Percentiles rank a stretch among this genome's conserved stretches.
phyloP scores from a whole-genome alignment of 2,888 invertebrate species.

The Pimpla rufipes region DNA sequence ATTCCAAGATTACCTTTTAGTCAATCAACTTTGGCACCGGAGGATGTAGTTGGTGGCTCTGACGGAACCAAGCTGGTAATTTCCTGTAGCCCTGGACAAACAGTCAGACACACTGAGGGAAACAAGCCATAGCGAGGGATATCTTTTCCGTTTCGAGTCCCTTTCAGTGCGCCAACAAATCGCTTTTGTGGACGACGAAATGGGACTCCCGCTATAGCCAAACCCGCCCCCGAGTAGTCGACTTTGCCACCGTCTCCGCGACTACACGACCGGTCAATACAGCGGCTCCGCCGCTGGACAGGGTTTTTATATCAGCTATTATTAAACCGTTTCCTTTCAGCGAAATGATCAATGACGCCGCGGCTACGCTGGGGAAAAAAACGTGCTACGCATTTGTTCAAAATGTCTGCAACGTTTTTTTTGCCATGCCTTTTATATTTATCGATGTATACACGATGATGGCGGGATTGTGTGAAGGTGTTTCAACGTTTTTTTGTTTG shows the following conservation, averaged over 20 bases:
- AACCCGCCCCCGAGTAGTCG: background rate
- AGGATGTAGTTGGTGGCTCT: slow-evolving; percentile 30
- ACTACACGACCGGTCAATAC: slow-evolving; percentile 38
- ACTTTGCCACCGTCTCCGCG: slow-evolving; percentile 17
- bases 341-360: background rate
- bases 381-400: background rate
- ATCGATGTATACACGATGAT: too few relatives aligned
- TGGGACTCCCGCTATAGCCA: slow-evolving; percentile 12
- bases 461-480: too few relatives aligned
- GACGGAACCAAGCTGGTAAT: slow-evolving; percentile 65
- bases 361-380: background rate
- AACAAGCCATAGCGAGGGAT: slow-evolving; percentile 53
- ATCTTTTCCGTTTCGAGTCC: slow-evolving; percentile 59
- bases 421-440: too few relatives aligned
- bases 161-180: slow-evolving; percentile 57
- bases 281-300: slow-evolving; percentile 8
- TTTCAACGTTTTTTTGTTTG: too few relatives aligned
- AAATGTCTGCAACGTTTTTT: background rate
- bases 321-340: slow-evolving; percentile 9
- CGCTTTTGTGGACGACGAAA: slow-evolving; percentile 53
- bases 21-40: slow-evolving; percentile 57
- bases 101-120: slow-evolving; percentile 35
- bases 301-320: slow-evolving; percentile 20
- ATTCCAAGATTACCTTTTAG: slow-evolving; percentile 59
- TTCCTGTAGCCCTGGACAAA: slow-evolving; percentile 66